Base-by-base conservation (phyloP, 2,888 invertebrate genomes). In the Brachypalpus laphriformis region DNA sequence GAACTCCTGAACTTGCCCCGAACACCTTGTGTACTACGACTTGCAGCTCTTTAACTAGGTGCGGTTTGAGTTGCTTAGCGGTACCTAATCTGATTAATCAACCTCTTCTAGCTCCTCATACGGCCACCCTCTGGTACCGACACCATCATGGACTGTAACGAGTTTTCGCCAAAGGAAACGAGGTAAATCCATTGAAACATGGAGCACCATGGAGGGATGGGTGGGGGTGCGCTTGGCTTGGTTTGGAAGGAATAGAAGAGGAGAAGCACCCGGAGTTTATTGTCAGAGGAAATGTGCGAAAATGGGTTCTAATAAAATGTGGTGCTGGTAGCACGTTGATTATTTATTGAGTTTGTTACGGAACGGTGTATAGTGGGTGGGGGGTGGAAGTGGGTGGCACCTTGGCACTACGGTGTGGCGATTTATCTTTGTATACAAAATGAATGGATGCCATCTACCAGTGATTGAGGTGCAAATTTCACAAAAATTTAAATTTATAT, bases 61-160 rank as follows among this genome's bases (percentile, higher is more conserved):
- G 82, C 49, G 82, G 82, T 83, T 68, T 63, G 18, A 72, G 78
- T 78, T 83, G 68, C 72, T 83, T 77, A 82, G 82, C 71, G 82
- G 59, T 72, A 72, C 82, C 51, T 82, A 77, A 82, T 82, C 82
- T 66, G 82, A 83, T 83, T 82, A 83, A 83, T 83, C 78, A 83
- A 83, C 82, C 78, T 78, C 54, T 83, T 77, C 63, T 56, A 74
- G 47, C 74, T 83, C 49, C 51, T 31, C 72, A 68, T 71, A 70
- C 61, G 57, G 34, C 45, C 54, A 40, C 22, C 16, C 25, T 11
- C 56, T 34, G 37, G 25, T 37, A 5, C 25, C 70, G 31, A 25
- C 25, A 56, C 34, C 54, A 61, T 25, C 56, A 65, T 49, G n/a
- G 34, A 66, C 34, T 54, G 40, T 75, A 71, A 65, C 72, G 63